These are phyloP conservation scores for Agrilus cyanescens DNA, from an alignment of 2,888 invertebrate species.

Conservation along the genomic window DNA sequence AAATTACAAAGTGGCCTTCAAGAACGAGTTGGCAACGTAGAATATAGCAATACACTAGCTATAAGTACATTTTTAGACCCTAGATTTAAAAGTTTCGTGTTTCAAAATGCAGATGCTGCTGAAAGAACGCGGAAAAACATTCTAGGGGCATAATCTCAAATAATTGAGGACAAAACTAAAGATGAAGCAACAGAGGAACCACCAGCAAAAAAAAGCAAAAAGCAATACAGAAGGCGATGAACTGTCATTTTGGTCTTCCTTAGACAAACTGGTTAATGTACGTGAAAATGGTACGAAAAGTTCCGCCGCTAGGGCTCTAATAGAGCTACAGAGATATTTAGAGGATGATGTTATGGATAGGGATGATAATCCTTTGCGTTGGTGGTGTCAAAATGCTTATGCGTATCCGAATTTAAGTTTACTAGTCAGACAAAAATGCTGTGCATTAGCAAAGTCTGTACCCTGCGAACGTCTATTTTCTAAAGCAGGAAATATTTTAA, in stretches of 20 bases:
- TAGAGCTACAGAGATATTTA: constrained; percentile 10
- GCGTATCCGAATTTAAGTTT: constrained; percentile 8
- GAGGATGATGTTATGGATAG: constrained; percentile 10
- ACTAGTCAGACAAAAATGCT: constrained; percentile 5
- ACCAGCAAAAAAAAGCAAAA: not conserved
- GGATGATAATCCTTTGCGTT: constrained; percentile 8
- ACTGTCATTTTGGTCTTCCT: constrained; percentile 7
- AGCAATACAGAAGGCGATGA: no score
- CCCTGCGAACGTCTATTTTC: no score
- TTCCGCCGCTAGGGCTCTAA: constrained; percentile 5
- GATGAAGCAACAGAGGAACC: not conserved
- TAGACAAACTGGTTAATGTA: constrained; percentile 4
- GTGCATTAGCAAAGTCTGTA: constrained; percentile 9
- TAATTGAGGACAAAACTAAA: not conserved
- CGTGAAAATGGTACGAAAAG: constrained; percentile 4
- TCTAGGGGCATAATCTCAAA: not conserved
- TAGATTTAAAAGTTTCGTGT: constrained; percentile 7
- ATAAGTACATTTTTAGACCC: constrained; percentile 9
- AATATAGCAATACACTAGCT: constrained; percentile 4
- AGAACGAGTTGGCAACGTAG: constrained; percentile 3
- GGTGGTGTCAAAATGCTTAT: constrained; percentile 8
- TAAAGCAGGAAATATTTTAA: constrained; percentile 3
- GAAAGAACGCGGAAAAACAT: constrained; percentile 4
- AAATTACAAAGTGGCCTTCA: not conserved
- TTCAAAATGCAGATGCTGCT: not conserved